These are phyloP conservation scores for Trigoniulus corallinus DNA, from an alignment of 1,140 invertebrate genomes.

Conservation along the genomic window DNA sequence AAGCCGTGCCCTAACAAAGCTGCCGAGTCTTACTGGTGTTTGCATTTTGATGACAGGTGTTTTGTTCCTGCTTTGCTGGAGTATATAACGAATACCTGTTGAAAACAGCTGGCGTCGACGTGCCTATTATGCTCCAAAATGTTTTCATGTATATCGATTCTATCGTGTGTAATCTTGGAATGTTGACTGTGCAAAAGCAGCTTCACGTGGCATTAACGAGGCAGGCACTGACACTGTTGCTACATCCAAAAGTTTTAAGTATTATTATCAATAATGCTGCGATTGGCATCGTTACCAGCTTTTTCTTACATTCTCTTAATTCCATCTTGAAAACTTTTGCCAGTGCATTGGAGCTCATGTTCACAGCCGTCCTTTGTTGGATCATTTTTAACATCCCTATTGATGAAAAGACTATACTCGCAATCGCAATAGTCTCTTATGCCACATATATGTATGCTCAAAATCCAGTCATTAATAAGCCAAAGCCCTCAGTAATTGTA, in stretches of 20 bases:
- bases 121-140: conserved; percentile 87
- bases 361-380: conserved; percentile 78
- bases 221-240: conserved; percentile 34
- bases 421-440: conserved; percentile 65
- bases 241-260: conserved; percentile 47
- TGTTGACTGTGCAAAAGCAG: conserved; percentile 45
- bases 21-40: conserved; percentile 12
- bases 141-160: conserved; percentile 92
- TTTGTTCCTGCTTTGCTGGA: conserved; percentile 84
- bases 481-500: no score
- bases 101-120: conserved; percentile 54
- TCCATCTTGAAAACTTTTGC: conserved; percentile 94
- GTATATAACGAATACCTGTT: conserved; percentile 93
- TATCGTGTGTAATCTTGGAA: conserved; percentile 68
- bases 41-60: conserved; percentile 47
- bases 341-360: conserved; percentile 76
- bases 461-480: conserved; percentile 51
- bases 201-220: conserved; percentile 36
- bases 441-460: conserved; percentile 74
- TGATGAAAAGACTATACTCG: conserved; percentile 58
- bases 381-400: conserved; percentile 76
- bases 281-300: conserved; percentile 82
- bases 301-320: conserved; percentile 83
- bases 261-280: conserved; percentile 80
- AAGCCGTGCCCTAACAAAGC: conserved; percentile 1